A percentile compares a stretch with the other conserved stretches of the same genome.
These are phyloP conservation scores for Cyanocitta stelleri DNA, from an alignment of 2,113 vertebrate genomes.

Conservation along the genomic window DNA sequence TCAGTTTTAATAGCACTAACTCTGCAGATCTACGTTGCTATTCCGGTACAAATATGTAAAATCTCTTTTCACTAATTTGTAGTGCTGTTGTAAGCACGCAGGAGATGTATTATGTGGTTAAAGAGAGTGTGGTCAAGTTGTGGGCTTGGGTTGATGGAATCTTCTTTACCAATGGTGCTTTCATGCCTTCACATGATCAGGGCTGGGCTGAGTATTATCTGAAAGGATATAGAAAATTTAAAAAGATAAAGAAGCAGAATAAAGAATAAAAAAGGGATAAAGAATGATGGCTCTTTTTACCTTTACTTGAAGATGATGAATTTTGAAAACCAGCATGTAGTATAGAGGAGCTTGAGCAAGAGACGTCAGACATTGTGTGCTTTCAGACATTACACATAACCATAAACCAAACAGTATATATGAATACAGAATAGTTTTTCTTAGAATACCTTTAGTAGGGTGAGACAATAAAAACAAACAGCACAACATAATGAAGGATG, in stretches of 20 bases:
- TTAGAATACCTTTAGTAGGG: neutral
- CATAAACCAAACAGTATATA: neutral
- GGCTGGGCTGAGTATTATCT: neutral
- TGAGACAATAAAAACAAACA: neutral
- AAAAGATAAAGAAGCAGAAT: neutral
- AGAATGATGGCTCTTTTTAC: neutral
- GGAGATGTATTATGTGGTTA: neutral
- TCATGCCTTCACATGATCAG: neutral
- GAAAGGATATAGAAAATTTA: neutral
- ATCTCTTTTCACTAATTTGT: neutral
- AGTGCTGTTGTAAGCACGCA: fast-evolving
- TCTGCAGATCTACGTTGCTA: neutral
- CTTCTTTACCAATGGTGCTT: neutral
- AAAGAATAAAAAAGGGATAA: neutral
- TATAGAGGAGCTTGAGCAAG: neutral
- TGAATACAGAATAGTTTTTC: neutral
- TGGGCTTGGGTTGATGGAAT: neutral
- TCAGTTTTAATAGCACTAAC: neutral
- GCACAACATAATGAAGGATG: neutral
- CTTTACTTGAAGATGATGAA: neutral
- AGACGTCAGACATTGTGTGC: neutral
- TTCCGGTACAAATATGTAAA: neutral
- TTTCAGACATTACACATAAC: neutral
- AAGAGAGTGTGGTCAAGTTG: neutral
- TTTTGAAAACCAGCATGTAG: neutral